Percentiles rank a stretch among this genome's conserved stretches.
These are phyloP conservation scores for Planiliza haematocheilus DNA, from an alignment of 2,113 vertebrate species.

Conservation along the genomic window DNA sequence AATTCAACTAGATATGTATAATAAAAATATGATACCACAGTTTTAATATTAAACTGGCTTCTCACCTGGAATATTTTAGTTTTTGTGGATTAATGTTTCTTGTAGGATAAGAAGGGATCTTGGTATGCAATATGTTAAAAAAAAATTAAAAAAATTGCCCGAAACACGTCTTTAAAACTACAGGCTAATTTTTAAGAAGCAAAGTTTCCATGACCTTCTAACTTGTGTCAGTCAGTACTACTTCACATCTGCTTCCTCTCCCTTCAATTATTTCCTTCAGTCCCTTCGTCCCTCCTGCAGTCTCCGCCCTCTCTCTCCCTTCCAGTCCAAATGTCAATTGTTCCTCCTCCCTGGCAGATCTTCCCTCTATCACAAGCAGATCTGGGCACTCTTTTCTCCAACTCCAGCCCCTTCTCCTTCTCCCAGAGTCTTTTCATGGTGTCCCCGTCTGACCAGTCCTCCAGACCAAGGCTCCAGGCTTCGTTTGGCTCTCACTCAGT, in stretches of 20 bases:
- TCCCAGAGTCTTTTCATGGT: conserved; percentile 76
- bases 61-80: too few relatives aligned
- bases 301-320: conserved; percentile 67
- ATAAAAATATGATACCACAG: too few relatives aligned
- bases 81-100: too few relatives aligned
- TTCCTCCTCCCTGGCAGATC: conserved; percentile 68
- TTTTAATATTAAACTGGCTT: too few relatives aligned
- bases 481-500: conserved; percentile 79
- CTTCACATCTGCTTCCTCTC: neutral
- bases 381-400: conserved; percentile 77
- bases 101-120: too few relatives aligned
- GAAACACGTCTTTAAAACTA: too few relatives aligned
- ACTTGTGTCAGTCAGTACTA: neutral
- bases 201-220: neutral
- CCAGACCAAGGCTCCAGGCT: conserved; percentile 67
- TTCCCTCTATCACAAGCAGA: conserved; percentile 77
- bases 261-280: conserved; percentile 29
- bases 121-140: too few relatives aligned
- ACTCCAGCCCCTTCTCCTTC: conserved; percentile 79
- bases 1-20: too few relatives aligned
- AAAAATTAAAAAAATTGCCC: too few relatives aligned
- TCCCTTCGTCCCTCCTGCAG: conserved; percentile 58
- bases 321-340: conserved; percentile 66
- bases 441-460: conserved; percentile 35
- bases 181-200: too few relatives aligned